Evolutionary conservation across 2,888 invertebrate genomes (phyloP), one percentile per base, ranked within the genome.

Genomic region (Callyntrura guangdongensis): DNA sequence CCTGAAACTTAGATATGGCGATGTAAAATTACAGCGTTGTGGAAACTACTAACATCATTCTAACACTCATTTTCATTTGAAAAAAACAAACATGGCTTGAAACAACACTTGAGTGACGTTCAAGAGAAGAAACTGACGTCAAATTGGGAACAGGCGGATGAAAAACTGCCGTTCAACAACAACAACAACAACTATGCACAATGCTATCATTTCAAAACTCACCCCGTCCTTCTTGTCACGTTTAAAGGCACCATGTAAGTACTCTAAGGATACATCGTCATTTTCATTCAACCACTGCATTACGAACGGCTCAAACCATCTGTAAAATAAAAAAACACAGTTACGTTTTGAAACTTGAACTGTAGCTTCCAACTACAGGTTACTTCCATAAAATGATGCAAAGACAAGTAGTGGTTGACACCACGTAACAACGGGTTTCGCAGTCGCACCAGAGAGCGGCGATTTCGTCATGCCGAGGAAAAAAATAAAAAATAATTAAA

Each of bases 211-310:
- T 8, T 6, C 17, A n/a, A 45, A 0, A 90, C 94, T 94, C 95
- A 98, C 98, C 95, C 98, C 98, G 95, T 98, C 98, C 95, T 98
- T 97, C 95, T 98, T 98, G 96, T 99, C 99, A 95, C 99, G 97
- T 95, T 98, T 98, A 95, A 99, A 99, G 94, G 99, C 99, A 95
- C 99, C 99, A 95, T 99, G 98, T 93, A 99, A 97, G 95, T 99
- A 99, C 95, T 99, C 99, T 94, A 99, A 96, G 0, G 99, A 99
- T 0, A 99, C 99, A 94, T 99, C 99, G 95, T 99, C 99, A 95
- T 99, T 99, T 95, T 99, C 99, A 95, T 99, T 99, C 61, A 99
- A 96, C 99, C 99, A 99, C 95, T 99, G 99, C 99, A 99, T 99
- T 67, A 99, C 99, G 95, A 99, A 99, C n/a, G 99, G 99, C 95